Percentiles rank a stretch among this genome's conserved stretches.
These are phyloP conservation scores for Lanius ludovicianus DNA, from an alignment of 2,113 vertebrate species.

Conservation along the genomic window DNA sequence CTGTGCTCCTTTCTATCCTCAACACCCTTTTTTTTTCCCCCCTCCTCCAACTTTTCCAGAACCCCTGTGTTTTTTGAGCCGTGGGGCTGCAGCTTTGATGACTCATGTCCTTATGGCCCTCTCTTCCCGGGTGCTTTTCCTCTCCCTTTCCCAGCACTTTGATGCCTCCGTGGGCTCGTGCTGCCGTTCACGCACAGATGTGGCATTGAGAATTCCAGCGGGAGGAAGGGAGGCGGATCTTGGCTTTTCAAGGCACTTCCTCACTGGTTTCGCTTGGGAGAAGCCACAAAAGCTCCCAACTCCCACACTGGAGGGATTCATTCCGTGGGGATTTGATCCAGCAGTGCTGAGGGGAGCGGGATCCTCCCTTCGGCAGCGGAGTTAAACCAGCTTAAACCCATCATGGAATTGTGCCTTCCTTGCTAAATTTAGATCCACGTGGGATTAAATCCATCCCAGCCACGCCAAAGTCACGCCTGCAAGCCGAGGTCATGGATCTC, in stretches of 20 bases:
- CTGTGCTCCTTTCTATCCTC: accelerated
- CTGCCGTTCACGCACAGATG: neutral
- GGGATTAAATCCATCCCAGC: neutral
- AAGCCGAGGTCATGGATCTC: accelerated
- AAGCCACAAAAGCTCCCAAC: neutral
- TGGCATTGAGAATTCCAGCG: neutral
- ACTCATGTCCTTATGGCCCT: neutral
- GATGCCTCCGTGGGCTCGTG: neutral
- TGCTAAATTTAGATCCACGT: neutral
- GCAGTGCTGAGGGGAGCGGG: neutral
- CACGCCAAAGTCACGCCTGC: neutral
- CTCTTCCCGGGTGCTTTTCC: neutral
- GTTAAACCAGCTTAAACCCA: neutral
- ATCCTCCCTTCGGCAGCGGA: neutral
- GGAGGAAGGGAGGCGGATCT: neutral
- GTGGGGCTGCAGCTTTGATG: neutral
- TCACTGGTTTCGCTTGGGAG: neutral
- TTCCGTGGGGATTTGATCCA: neutral
- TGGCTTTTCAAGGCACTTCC: conserved; percentile 30
- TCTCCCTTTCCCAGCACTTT: neutral
- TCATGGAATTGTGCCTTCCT: accelerated
- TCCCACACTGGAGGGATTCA: neutral
- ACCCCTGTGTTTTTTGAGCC: accelerated
- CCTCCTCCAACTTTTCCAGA: neutral
- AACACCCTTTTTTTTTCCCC: accelerated